A percentile compares a stretch with the other conserved stretches of the same genome.
phyloP scores from a whole-genome alignment of 92 coral and sea anemone species.

The Anthopleura xanthogrammica region DNA sequence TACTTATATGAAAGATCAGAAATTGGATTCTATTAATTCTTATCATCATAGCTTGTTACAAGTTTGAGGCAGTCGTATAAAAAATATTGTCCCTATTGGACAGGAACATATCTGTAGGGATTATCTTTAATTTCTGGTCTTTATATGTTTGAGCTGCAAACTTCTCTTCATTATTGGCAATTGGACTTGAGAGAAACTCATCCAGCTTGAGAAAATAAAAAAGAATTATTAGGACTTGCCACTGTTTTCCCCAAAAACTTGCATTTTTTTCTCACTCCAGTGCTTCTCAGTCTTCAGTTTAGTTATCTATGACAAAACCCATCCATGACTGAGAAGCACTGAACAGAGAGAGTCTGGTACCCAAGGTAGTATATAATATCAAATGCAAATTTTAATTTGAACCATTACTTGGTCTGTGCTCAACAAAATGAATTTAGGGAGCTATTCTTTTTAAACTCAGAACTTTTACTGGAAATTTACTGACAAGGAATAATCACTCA shows the following conservation, averaged over 20 bases:
- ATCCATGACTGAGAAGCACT: no score
- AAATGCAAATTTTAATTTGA: no score
- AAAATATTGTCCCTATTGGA: conserved; percentile 33
- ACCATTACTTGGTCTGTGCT: no score
- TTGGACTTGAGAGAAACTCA: conserved; percentile 67
- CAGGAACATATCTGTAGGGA: conserved; percentile 41
- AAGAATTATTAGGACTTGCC: background rate
- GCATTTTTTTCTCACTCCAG: no score
- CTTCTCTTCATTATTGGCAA: conserved; percentile 62
- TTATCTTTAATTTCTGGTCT: conserved; percentile 37
- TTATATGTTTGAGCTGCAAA: conserved; percentile 62
- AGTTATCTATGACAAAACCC: no score
- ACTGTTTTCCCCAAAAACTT: background rate
- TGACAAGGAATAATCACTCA: no score
- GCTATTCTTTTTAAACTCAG: no score
- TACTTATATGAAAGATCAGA: background rate
- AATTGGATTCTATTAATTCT: background rate
- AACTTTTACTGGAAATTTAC: no score
- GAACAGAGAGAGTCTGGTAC: no score
- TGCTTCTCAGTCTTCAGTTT: no score
- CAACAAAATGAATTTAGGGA: no score
- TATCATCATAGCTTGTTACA: conserved; percentile 6
- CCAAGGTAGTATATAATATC: no score
- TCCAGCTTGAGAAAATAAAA: conserved; percentile 50
- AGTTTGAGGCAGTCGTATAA: conserved; percentile 25